Evolutionary conservation across 2,888 invertebrate species (phyloP).

Genomic region (Brachynemurus nebulosus): DNA sequence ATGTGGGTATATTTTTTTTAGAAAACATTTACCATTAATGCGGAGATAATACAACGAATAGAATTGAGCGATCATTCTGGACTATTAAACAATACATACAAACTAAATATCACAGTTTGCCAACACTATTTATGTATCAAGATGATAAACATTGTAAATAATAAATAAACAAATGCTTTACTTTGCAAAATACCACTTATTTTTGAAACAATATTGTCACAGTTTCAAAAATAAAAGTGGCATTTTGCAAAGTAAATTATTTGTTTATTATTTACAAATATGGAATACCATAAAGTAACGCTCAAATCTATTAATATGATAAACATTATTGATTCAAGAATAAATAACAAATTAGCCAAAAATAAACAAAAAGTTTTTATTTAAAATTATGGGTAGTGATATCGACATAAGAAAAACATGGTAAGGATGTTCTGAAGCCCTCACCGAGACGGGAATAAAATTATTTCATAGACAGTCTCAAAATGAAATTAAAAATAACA

Average conservation of each 20-base stretch:
- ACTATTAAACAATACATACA: constrained; percentile 9
- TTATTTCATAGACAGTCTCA: constrained; percentile 8
- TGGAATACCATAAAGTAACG: too few relatives aligned
- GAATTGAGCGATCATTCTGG: too few relatives aligned
- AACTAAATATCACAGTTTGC: constrained; percentile 9
- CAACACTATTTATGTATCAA: constrained; percentile 10
- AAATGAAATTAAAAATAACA: constrained; percentile 6
- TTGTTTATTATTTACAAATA: too few relatives aligned
- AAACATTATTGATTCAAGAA: constrained; percentile 10
- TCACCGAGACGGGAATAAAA: constrained; percentile 11
- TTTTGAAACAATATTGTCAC: too few relatives aligned
- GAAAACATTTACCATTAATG: constrained; percentile 6
- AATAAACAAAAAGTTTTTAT: constrained; percentile 9
- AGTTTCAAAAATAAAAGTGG: too few relatives aligned
- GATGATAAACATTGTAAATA: too few relatives aligned
- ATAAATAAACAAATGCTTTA: too few relatives aligned
- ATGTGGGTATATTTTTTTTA: constrained; percentile 11
- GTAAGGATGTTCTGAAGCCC: too few relatives aligned
- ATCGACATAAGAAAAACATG: constrained; percentile 12
- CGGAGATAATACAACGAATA: constrained; percentile 8
- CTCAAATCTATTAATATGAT: too few relatives aligned
- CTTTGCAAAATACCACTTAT: too few relatives aligned
- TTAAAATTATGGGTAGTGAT: constrained; percentile 9
- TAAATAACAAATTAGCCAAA: constrained; percentile 10
- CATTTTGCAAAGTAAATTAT: too few relatives aligned